Conservation (phyloP, 2,888 invertebrate genomes). For the Polymixis flavicincta region DNA sequence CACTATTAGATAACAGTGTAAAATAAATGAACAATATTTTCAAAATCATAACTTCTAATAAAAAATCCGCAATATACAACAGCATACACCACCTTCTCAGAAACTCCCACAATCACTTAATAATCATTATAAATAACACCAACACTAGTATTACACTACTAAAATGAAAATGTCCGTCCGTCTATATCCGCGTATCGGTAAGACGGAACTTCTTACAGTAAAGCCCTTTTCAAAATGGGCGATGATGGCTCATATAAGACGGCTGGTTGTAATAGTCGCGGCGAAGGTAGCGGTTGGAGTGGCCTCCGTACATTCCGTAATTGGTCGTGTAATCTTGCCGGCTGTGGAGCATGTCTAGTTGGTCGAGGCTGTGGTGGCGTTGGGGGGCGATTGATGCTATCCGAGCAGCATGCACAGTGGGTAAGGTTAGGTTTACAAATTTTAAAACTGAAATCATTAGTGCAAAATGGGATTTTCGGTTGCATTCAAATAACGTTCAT, state of each 20-base stretch:
- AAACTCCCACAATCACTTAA: constrained; percentile 72
- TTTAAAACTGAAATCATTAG: background rate
- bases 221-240: constrained; percentile 90
- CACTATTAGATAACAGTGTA: background rate
- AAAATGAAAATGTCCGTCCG: constrained; percentile 79
- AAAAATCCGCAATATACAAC: constrained; percentile 53
- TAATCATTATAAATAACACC: constrained; percentile 64
- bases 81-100: constrained; percentile 51
- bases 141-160: constrained; percentile 75
- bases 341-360: constrained; percentile 86
- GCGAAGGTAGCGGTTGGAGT: constrained; percentile 77
- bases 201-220: constrained; percentile 89
- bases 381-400: constrained; percentile 78
- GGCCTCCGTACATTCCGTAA: constrained; percentile 77
- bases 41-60: background rate
- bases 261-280: constrained; percentile 85
- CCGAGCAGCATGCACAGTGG: constrained; percentile 85
- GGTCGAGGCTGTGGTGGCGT: constrained; percentile 88
- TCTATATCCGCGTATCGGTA: constrained; percentile 85
- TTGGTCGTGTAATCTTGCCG: constrained; percentile 82
- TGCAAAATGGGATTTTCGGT: background rate
- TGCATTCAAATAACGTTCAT: background rate
- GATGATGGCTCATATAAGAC: constrained; percentile 84
- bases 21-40: background rate
- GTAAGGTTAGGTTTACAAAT: constrained; percentile 31